phyloP scores from a whole-genome alignment of 1,140 invertebrate species.

The Stenopsyche tienmushanensis region DNA sequence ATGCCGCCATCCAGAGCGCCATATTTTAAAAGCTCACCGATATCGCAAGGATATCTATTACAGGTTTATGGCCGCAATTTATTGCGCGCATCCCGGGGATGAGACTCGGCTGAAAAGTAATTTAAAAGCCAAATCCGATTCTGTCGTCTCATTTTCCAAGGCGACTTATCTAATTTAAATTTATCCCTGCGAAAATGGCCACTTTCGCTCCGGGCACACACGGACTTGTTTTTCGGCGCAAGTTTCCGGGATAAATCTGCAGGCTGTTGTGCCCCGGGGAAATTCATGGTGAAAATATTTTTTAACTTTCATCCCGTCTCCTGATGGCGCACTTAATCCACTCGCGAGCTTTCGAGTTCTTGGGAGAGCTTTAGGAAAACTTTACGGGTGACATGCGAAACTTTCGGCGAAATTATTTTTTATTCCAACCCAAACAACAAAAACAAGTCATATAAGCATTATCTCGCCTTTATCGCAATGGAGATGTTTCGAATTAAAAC shows the following conservation, averaged over 20 bases:
- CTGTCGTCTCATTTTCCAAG: neutral
- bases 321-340: constrained; percentile 16
- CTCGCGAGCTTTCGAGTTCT: neutral
- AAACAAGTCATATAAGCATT: too few relatives aligned
- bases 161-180: constrained; percentile 22
- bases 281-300: constrained; percentile 2
- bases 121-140: constrained; percentile 26
- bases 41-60: constrained; percentile 4
- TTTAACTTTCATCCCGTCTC: constrained; percentile 9
- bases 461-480: too few relatives aligned
- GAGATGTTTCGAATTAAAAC: too few relatives aligned
- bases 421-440: too few relatives aligned
- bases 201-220: neutral
- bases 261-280: constrained; percentile 16
- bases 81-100: constrained; percentile 9
- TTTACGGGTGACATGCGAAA: too few relatives aligned
- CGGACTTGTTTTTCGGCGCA: neutral
- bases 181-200: neutral
- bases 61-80: constrained; percentile 14
- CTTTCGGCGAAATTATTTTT: too few relatives aligned
- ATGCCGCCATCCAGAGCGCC: neutral
- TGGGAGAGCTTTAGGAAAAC: neutral
- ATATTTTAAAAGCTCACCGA: too few relatives aligned
- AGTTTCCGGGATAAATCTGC: neutral
- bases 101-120: constrained; percentile 15